phyloP scores from a whole-genome alignment of 37 sponge, comb jelly and placozoan species.

The Bolinopsis microptera region DNA sequence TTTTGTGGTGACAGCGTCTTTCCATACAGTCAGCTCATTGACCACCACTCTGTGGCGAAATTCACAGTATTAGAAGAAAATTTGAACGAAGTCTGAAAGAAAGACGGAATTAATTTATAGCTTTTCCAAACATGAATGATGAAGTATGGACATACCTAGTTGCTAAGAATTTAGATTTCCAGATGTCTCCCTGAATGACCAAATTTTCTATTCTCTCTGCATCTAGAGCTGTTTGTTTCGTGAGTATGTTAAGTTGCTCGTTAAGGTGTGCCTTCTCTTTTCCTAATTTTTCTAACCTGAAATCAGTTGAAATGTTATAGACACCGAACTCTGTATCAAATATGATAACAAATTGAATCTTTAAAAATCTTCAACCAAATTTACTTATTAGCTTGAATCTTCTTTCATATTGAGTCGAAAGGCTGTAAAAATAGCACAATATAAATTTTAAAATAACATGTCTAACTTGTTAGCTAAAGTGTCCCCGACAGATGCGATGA shows the following conservation, averaged over 20 bases:
- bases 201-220: constrained; percentile 15
- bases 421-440: no score
- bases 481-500: constrained; percentile 27
- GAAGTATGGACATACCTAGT: not conserved
- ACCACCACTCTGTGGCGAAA: constrained; percentile 9
- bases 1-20: not conserved
- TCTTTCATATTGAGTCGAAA: no score
- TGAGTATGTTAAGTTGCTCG: constrained; percentile 12
- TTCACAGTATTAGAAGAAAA: no score
- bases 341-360: no score
- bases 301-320: no score
- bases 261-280: constrained; percentile 5
- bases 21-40: constrained; percentile 7
- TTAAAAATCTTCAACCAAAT: no score
- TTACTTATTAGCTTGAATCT: no score
- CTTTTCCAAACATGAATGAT: no score
- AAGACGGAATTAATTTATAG: no score
- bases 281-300: not conserved
- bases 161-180: constrained; percentile 22
- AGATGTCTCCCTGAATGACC: constrained; percentile 17
- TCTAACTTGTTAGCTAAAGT: not conserved
- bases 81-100: no score
- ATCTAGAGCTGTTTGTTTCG: constrained; percentile 33
- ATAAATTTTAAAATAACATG: no score
- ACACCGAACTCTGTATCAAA: no score